Base-by-base conservation (phyloP, 2,797 vertebrate genomes). In the Spizella passerina region DNA sequence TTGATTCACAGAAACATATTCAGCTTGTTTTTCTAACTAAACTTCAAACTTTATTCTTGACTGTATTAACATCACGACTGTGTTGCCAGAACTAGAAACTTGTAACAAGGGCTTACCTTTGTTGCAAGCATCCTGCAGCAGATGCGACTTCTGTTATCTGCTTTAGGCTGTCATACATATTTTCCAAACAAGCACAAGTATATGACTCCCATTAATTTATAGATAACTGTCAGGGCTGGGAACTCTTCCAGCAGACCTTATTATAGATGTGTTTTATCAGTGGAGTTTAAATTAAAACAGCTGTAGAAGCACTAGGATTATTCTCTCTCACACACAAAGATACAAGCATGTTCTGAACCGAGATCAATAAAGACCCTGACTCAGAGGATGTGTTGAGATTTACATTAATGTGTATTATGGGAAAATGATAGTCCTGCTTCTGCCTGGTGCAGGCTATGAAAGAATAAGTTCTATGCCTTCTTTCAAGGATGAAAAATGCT, bases 211-310 rank as follows among this genome's bases (percentile, higher is more conserved):
- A 93, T 96, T 93, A 95, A 92, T 96, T 95, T 90, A 83, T 57
- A 96, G 79, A 90, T 95, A 97, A 85, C 75, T 80, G 82, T 88
- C 36, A 49, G 65, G 65, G 24, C 82, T 93, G 91, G 82, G 86
- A 96, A 94, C 81, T 65, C 32, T 86, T 96, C 91, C 94, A 95
- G 46, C 22, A 88, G 82, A 64, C 79, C 78, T 96, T 86, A 95
- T 93, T 91, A 90, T 92, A 66, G 86, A 87, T 84, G 63, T 86
- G 61, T 97, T 96, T 81, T 79, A 93, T 92, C 84, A 76, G 64
- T 65, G 50, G 49, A 94, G 18, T 91, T 83, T 96, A 95, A 94
- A 97, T 83, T 89, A 82, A 94, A 91, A 53, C 65, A 86, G 14
- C 43, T 90, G 81, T 93, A 87, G 88, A 96, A 97, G 82, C 39